Conservation (phyloP, 2,797 vertebrate genomes). For the Bucorvus abyssinicus region DNA sequence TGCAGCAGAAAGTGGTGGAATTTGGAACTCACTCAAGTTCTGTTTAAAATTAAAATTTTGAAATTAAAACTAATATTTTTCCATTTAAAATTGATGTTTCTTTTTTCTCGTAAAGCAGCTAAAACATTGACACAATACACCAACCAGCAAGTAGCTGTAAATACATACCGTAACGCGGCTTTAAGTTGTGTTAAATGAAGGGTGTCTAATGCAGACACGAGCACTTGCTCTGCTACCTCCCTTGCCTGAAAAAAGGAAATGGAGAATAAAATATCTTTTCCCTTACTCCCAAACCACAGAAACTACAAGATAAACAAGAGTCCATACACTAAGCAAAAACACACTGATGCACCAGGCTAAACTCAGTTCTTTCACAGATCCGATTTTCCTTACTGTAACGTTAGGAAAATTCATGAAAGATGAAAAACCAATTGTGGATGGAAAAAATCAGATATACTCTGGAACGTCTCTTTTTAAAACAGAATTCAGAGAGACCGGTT, state of each 20-base stretch:
- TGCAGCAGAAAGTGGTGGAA: not conserved
- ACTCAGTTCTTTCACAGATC: not conserved
- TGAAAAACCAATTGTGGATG: not conserved
- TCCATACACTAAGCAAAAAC: not conserved
- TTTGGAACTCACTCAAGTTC: not conserved
- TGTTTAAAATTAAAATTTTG: not conserved
- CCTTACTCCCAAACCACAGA: not conserved
- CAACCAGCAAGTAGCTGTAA: not conserved
- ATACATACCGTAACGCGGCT: conserved; percentile 81
- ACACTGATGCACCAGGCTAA: conserved; percentile 43
- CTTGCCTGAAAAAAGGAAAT: conserved; percentile 82
- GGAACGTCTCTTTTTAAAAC: not conserved
- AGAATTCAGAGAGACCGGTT: not conserved
- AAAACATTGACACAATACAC: not conserved
- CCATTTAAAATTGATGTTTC: too few species aligned
- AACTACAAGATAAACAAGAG: not conserved
- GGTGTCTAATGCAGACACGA: conserved; percentile 80
- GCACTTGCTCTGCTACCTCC: conserved; percentile 85
- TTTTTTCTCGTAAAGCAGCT: not conserved
- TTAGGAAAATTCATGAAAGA: not conserved
- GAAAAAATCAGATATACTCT: not conserved
- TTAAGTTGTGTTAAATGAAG: conserved; percentile 82
- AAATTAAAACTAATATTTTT: not conserved
- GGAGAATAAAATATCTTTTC: not conserved
- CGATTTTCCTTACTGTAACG: not conserved